A percentile compares a stretch with the other conserved stretches of the same genome.
These are phyloP conservation scores for Aphrophora alni DNA, from an alignment of 2,888 invertebrate species.

Conservation along the genomic window DNA sequence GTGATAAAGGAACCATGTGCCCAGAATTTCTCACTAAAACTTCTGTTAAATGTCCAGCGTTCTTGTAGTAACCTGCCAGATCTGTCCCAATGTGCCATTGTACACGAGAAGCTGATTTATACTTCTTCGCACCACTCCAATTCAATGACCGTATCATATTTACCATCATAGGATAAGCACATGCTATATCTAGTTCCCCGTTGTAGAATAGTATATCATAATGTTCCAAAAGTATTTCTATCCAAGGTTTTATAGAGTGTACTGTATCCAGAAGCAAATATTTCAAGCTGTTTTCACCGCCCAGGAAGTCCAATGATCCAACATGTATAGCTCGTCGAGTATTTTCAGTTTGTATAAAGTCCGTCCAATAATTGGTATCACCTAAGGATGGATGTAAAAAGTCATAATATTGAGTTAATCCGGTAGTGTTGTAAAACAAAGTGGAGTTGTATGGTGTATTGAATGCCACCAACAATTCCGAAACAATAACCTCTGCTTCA, in stretches of 20 bases:
- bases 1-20: conserved; percentile 81
- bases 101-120: conserved; percentile 67
- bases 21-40: conserved; percentile 79
- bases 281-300: conserved; percentile 64
- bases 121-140: conserved; percentile 63
- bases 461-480: not conserved
- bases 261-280: conserved; percentile 78
- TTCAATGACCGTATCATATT: conserved; percentile 60
- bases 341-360: not conserved
- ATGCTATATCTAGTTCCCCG: conserved; percentile 92
- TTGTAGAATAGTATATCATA: conserved; percentile 82
- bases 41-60: conserved; percentile 73
- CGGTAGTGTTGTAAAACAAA: not conserved
- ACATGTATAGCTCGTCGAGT: conserved; percentile 47
- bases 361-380: not conserved
- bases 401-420: not conserved
- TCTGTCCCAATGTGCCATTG: conserved; percentile 69
- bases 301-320: conserved; percentile 32
- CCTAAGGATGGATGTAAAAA: not conserved
- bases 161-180: conserved; percentile 68
- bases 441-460: not conserved
- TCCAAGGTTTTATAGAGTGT: conserved; percentile 77
- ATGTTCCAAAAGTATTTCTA: conserved; percentile 69
- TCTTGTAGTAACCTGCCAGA: conserved; percentile 77
- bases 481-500: not conserved